Evolutionary conservation across 2,888 invertebrate genomes (phyloP).

Genomic region (Notocelia uddmanniana): DNA sequence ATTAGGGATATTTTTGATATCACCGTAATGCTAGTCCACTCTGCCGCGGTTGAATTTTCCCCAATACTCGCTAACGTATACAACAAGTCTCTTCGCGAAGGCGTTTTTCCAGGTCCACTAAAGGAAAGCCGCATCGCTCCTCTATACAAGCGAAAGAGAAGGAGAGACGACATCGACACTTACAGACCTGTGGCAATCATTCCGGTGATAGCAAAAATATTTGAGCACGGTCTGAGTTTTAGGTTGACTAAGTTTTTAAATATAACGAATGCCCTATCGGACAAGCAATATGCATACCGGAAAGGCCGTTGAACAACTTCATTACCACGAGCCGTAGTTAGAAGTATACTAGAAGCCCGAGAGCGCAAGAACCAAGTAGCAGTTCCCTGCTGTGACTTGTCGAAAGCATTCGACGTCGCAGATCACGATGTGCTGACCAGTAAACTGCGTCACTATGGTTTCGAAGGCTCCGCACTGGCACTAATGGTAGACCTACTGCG

Average conservation of each 20-base stretch:
- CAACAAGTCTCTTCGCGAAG: constrained; percentile 4
- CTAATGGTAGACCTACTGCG: too few relatives aligned
- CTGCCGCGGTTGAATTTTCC: too few relatives aligned
- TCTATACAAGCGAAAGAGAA: constrained; percentile 2
- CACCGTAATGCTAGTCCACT: neutral
- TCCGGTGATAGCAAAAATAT: neutral
- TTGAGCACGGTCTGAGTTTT: constrained; percentile 7
- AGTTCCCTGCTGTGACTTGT: neutral
- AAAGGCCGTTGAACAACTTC: too few relatives aligned
- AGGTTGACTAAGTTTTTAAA: neutral
- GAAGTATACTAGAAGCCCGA: neutral
- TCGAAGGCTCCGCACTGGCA: neutral
- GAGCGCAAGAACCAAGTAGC: neutral
- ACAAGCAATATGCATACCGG: neutral
- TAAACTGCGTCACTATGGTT: too few relatives aligned
- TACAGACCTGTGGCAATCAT: constrained; percentile 10
- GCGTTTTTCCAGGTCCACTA: constrained; percentile 5
- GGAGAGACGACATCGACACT: neutral
- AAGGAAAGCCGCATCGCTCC: constrained; percentile 15
- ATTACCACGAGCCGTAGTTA: neutral
- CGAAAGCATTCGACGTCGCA: neutral
- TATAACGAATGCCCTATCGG: neutral
- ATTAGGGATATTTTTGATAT: constrained; percentile 9
- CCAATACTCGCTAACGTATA: neutral
- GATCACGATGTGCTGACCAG: too few relatives aligned